Evolutionary conservation across 2,888 invertebrate species (phyloP).

Genomic region (Himalopsyche japonica): DNA sequence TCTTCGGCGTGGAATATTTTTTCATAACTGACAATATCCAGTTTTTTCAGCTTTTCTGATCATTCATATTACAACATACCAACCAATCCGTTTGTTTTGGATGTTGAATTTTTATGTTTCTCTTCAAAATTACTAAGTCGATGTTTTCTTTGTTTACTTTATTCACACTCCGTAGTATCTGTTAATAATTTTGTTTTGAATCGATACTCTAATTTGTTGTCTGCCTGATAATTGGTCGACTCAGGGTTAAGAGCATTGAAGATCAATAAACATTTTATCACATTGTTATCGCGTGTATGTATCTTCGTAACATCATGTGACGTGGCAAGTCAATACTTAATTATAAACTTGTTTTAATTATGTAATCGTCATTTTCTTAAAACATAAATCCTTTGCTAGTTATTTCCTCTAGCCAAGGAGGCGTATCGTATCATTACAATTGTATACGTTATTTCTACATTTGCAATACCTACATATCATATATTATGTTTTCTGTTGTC

Average conservation of each 20-base stretch:
- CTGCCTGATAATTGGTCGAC: background rate
- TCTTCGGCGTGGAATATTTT: too few relatives aligned
- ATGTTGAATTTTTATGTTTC: background rate
- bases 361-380: background rate
- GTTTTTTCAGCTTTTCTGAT: background rate
- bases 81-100: background rate
- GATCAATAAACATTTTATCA: background rate
- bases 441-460: too few relatives aligned
- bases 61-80: background rate
- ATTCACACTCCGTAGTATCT: background rate
- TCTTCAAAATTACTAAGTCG: background rate
- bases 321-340: background rate
- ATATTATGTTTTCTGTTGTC: too few relatives aligned
- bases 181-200: background rate
- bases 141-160: background rate
- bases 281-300: background rate
- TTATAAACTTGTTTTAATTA: too few relatives aligned
- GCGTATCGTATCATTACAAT: too few relatives aligned
- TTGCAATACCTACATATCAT: too few relatives aligned
- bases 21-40: background rate
- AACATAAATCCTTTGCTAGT: background rate
- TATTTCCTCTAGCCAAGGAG: too few relatives aligned
- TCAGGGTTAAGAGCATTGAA: background rate
- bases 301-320: background rate
- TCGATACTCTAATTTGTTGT: background rate